A percentile compares a stretch with the other conserved stretches of the same genome.
phyloP scores from a whole-genome alignment of 2,113 vertebrate genomes.

The Anseranas semipalmata region DNA sequence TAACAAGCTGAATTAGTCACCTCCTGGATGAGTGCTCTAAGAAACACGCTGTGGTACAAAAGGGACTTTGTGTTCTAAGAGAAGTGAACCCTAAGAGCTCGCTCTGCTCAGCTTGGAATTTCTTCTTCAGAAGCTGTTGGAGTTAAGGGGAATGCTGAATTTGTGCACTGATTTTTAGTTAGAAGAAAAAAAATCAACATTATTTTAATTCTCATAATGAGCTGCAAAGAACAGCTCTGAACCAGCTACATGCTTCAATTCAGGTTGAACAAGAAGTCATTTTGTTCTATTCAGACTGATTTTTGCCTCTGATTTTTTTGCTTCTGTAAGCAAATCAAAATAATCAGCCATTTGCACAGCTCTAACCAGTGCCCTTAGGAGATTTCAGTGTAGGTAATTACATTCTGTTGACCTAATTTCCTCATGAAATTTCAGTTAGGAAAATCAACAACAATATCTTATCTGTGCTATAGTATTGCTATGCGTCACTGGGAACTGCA shows the following conservation, averaged over 20 bases:
- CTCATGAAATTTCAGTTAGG: slow-evolving; percentile 1
- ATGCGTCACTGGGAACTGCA: background rate
- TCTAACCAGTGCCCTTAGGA: slow-evolving; percentile 18
- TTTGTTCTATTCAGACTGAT: background rate
- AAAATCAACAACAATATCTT: slow-evolving; percentile 39
- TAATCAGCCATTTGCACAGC: slow-evolving; percentile 42
- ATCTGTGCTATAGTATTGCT: background rate
- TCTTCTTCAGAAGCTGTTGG: background rate
- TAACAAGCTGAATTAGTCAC: slow-evolving; percentile 10
- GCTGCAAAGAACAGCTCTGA: background rate
- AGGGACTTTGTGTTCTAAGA: background rate
- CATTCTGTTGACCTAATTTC: slow-evolving; percentile 62
- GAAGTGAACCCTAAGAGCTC: background rate
- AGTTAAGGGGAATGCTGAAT: background rate
- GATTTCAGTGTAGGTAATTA: slow-evolving; percentile 54
- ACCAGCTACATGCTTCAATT: background rate
- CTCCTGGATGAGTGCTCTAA: background rate
- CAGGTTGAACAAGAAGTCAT: background rate
- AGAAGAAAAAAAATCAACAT: background rate
- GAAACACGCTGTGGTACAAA: background rate
- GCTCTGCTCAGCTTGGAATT: background rate
- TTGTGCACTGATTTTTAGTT: background rate
- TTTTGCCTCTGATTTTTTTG: slow-evolving; percentile 11
- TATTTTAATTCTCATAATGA: background rate
- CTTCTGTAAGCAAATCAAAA: slow-evolving; percentile 47